Conservation (phyloP, 2,888 invertebrate genomes). For the Apodemia duryi region DNA sequence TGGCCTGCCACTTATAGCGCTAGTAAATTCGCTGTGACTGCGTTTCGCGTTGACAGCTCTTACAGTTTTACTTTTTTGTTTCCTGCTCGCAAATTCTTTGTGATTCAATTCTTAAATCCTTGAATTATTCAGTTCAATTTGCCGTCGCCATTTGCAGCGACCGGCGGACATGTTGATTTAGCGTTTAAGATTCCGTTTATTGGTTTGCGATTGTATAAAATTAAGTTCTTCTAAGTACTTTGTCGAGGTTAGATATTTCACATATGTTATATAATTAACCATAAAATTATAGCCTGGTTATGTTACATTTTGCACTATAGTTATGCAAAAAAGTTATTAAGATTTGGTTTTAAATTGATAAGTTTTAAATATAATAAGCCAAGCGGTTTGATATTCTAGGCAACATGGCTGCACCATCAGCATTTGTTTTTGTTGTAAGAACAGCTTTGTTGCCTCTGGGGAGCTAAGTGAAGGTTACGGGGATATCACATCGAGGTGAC, state of each 20-base stretch:
- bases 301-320: too few relatives aligned
- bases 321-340: neutral
- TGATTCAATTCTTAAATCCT: neutral
- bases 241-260: neutral
- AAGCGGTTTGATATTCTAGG: too few relatives aligned
- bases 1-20: neutral
- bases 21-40: neutral
- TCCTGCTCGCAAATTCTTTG: neutral
- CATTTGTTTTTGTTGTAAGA: too few relatives aligned
- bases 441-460: too few relatives aligned
- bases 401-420: too few relatives aligned
- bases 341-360: neutral
- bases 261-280: neutral
- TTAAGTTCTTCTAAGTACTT: neutral
- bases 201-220: neutral
- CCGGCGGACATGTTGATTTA: conserved; percentile 1
- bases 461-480: too few relatives aligned
- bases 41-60: neutral
- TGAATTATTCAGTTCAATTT: conserved; percentile 4
- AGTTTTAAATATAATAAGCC: neutral
- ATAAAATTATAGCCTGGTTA: neutral
- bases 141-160: neutral
- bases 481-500: too few relatives aligned
- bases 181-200: neutral
- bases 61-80: neutral